Evolutionary conservation across 2,888 invertebrate species (phyloP).

Genomic region (Colletes collaris): DNA sequence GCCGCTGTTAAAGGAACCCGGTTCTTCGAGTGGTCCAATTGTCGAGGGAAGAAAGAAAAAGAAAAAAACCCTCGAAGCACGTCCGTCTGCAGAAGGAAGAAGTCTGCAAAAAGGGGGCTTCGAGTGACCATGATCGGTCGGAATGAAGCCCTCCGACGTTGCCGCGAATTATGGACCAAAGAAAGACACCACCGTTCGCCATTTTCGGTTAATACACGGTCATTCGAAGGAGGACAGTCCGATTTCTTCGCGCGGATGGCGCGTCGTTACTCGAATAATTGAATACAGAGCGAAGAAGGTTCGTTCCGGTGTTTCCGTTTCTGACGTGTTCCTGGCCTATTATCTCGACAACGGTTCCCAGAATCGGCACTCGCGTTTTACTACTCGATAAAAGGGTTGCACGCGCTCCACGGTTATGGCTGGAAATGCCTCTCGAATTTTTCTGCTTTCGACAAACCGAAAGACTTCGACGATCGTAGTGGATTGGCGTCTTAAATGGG

Average conservation of each 20-base stretch:
- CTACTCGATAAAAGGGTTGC: no score
- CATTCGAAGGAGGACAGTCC: constrained; percentile 33
- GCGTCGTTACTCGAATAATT: constrained; percentile 45
- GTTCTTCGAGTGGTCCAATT: constrained; percentile 15
- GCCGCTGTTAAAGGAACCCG: not conserved
- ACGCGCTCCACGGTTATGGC: no score
- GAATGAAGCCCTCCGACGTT: constrained; percentile 29
- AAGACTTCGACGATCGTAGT: no score
- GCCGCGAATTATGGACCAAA: constrained; percentile 45
- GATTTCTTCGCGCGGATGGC: constrained; percentile 16
- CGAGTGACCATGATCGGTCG: not conserved
- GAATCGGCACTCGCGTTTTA: no score
- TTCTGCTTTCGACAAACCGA: no score
- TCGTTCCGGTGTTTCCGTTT: no score
- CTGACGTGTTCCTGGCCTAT: no score
- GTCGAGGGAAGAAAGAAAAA: no score
- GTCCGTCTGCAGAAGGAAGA: constrained; percentile 22
- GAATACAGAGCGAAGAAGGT: constrained; percentile 18
- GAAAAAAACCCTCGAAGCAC: not conserved
- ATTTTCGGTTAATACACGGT: constrained; percentile 55
- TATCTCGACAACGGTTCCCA: no score
- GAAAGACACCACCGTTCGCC: constrained; percentile 30
- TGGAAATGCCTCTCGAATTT: no score
- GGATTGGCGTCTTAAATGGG: no score
- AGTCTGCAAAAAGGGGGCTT: constrained; percentile 26